phyloP scores from a whole-genome alignment of 2,797 vertebrate genomes.

The Gambelia wislizenii region DNA sequence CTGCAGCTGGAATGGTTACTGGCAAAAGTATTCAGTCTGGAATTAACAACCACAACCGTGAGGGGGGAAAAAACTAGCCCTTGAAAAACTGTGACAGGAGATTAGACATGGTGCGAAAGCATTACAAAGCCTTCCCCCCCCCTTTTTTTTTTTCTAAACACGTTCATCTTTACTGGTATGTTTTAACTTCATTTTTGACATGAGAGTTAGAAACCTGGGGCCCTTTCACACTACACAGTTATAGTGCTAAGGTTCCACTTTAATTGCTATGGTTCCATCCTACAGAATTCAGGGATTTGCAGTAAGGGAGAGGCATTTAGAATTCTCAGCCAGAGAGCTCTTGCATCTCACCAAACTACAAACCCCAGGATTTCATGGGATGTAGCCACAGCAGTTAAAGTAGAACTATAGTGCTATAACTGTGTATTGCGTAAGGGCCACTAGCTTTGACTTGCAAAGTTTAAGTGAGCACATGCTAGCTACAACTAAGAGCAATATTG shows the following conservation, averaged over 20 bases:
- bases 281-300: not conserved
- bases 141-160: not conserved
- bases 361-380: no score
- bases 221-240: no score
- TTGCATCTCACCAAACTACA: no score
- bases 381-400: no score
- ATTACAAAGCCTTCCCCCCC: not conserved
- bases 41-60: not conserved
- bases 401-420: no score
- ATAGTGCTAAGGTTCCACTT: no score
- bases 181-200: not conserved
- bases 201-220: not conserved
- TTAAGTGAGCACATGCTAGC: not conserved
- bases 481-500: not conserved
- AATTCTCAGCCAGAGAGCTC: no score
- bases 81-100: not conserved
- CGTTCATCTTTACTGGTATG: not conserved
- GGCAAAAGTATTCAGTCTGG: not conserved
- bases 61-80: not conserved
- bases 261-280: no score
- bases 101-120: not conserved
- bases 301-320: not conserved
- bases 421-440: no score
- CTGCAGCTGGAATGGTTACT: not conserved
- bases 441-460: not conserved